Evolutionary conservation across 2,888 invertebrate genomes (phyloP).

Genomic region (Meloe dianella): DNA sequence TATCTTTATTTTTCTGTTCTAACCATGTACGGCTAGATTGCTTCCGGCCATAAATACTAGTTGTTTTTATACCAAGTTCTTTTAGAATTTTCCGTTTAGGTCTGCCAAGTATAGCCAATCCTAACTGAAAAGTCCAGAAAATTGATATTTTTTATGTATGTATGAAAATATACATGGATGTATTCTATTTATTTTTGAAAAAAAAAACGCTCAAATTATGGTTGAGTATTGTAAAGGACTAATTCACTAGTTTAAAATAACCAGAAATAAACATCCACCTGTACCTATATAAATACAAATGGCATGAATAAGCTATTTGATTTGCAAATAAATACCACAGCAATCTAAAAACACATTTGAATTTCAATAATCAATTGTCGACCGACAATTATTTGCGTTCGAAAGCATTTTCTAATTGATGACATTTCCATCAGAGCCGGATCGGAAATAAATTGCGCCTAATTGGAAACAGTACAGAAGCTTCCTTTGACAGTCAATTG

Average conservation of each 20-base stretch:
- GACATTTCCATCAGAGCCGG: too few relatives aligned
- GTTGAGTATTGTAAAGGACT: too few relatives aligned
- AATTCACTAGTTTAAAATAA: too few relatives aligned
- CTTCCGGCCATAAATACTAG: conserved; percentile 51
- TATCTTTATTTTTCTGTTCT: conserved; percentile 58
- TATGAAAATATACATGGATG: neutral
- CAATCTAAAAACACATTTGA: neutral
- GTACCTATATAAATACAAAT: too few relatives aligned
- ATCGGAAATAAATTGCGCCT: too few relatives aligned
- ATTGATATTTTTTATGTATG: conserved; percentile 7
- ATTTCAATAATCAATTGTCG: neutral
- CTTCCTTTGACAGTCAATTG: neutral
- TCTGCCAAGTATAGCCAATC: conserved; percentile 55
- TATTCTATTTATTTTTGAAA: too few relatives aligned
- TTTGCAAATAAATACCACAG: neutral
- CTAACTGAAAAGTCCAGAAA: conserved; percentile 54
- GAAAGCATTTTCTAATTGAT: neutral
- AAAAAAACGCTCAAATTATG: too few relatives aligned
- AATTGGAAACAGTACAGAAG: too few relatives aligned
- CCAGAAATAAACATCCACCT: too few relatives aligned
- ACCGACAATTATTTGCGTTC: neutral
- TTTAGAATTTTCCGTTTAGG: conserved; percentile 55
- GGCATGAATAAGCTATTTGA: too few relatives aligned
- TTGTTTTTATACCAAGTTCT: conserved; percentile 54
- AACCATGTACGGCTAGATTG: conserved; percentile 43